Evolutionary conservation across 2,113 vertebrate species (phyloP), one percentile per base, ranked within the genome.

Genomic region (Mandrillus leucophaeus): DNA sequence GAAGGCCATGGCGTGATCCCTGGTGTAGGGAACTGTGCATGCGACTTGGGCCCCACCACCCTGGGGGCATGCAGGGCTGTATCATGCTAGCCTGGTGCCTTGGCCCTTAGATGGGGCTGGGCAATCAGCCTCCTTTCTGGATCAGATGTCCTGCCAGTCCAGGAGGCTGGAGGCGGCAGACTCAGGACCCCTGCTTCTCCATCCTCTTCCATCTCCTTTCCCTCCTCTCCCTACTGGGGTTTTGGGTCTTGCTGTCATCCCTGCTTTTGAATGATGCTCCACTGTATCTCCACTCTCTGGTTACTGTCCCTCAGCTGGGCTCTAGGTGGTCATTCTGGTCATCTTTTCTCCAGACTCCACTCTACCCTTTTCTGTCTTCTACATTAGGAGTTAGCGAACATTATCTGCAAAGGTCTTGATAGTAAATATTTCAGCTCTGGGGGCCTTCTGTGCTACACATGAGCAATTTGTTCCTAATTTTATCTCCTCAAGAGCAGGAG

Each of bases 311-410:
- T 93, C 72, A 32, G 43, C 40, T 40, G 79, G 55, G 14, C 22
- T 17, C 32, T 81, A 79, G 32, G 16, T 6, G 3, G 5, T 76
- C 59, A 13, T 40, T 20, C 38, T n/a, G 68, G 43, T 45, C 70
- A 55, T 88, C 76, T 55, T 81, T 70, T 84, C 73, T 68, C 23
- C 14, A 70, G 43, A 82, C n/a, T 30, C 64, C 30, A 45, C 50
- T 61, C 35, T 30, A 3, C 10, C 32, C 61, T 87, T 43, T 12
- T 72, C 45, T 9, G 2, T 73, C 38, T 52, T 79, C 43, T 43
- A 1, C 1, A 0, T 52, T 43, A 52, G 22, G 50, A 68, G 27
- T 43, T 0, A 0, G 50, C 2, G n/a, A 50, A 22, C 2, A 6
- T 88, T 79, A 80, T 38, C 87, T 72, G 22, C 27, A 40, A 82